Evolutionary conservation across 37 sponge, comb jelly and placozoan species (phyloP), one percentile per base, ranked within the genome.

Genomic region (Petrosia ficiformis): DNA sequence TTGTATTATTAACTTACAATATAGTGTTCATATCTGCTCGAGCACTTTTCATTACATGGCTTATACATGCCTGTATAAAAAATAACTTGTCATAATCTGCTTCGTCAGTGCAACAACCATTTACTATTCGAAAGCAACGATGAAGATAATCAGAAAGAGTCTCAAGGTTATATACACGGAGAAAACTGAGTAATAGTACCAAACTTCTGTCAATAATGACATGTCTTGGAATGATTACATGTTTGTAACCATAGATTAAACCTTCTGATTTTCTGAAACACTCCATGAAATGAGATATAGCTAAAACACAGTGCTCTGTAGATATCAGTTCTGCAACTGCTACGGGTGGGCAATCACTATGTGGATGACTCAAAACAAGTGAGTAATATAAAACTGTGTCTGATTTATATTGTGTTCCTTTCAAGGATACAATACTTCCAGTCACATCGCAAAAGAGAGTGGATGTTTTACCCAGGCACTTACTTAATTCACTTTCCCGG

Each of bases 251-350:
- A 71, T 44, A 71, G 1, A 71, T 10, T 8, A 41, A 1, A 2
- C 72, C 48, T 6, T 71, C 72, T 19, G 42, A 31, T 71, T 44
- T 38, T 35, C 72, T 40, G 36, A 71, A 35, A 30, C 22, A 2
- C 25, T 37, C 28, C 26, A 71, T 26, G 42, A 71, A 71, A 6
- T 44, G 48, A 1, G 43, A 71, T 3, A 71, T 71, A 2, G 43
- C 43, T 6, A 71, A 25, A 30, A 71, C 43, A 2, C 44, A 42
- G 43, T 71, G 72, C 5, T 71, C 43, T 71, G 72, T 43, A n/a
- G 72, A 30, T 3, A 71, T 35, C 30, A 71, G 30, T 68, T 68
- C 70, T 40, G 70, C 70, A 5, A 68, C 70, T 33, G 70, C 70
- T n/a, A 68, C 42, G 10, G 44, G 72, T 36, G 72, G 72, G 19